Evolutionary conservation across 2,797 vertebrate genomes (phyloP).

Genomic region (Sitta carolinensis): DNA sequence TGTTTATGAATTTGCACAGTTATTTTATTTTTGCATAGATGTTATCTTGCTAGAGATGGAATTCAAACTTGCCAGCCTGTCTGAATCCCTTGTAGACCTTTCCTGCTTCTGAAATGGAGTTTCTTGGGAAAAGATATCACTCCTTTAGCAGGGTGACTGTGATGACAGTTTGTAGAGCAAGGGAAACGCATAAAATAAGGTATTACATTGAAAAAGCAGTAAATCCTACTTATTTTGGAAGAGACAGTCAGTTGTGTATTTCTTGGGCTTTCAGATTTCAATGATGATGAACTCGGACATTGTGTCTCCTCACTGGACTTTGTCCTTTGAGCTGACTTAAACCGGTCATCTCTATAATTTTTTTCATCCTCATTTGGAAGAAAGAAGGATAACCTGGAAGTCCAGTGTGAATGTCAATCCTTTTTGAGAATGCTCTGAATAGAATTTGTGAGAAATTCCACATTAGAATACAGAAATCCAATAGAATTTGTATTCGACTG

Average conservation of each 20-base stretch:
- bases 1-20: not conserved
- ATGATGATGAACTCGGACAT: not conserved
- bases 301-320: not conserved
- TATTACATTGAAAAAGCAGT: not conserved
- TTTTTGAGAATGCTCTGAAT: not conserved
- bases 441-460: not conserved
- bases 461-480: not conserved
- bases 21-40: not conserved
- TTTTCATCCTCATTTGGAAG: not conserved
- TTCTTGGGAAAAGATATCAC: not conserved
- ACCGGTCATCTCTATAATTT: not conserved
- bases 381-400: not conserved
- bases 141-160: not conserved
- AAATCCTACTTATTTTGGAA: not conserved
- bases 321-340: not conserved
- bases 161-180: not conserved
- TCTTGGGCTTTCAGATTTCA: not conserved
- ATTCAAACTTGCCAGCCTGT: not conserved
- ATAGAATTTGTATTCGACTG: not conserved
- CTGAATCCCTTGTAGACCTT: not conserved
- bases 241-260: not conserved
- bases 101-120: not conserved
- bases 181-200: rapidly evolving
- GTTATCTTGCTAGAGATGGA: not conserved
- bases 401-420: not conserved